Evolutionary conservation across 2,113 vertebrate genomes (phyloP).

Genomic region (Speoplatyrhinus poulsoni): DNA sequence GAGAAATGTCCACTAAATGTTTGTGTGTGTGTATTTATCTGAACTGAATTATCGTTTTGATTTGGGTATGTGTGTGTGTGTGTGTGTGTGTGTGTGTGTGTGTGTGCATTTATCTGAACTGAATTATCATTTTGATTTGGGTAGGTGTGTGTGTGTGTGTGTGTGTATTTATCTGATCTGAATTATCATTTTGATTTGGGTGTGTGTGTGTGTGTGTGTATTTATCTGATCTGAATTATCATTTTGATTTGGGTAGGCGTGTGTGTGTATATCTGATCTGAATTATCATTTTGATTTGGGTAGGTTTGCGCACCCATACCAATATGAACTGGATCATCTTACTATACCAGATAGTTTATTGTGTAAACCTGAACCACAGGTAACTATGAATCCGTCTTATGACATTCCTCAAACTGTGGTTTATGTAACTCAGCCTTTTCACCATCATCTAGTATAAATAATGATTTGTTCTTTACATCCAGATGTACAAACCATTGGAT

Average conservation of each 20-base stretch:
- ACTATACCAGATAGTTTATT: constrained; percentile 77
- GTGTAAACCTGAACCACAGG: constrained; percentile 85
- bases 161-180: no score
- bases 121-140: no score
- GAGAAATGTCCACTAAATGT: constrained; percentile 21
- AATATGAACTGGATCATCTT: constrained; percentile 90
- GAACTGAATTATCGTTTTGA: no score
- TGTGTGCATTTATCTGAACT: no score
- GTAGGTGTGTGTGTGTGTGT: no score
- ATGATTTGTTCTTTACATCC: constrained; percentile 17
- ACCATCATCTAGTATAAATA: constrained; percentile 2
- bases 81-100: no score
- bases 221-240: no score
- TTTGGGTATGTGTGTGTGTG: no score
- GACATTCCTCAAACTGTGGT: background rate
- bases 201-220: background rate
- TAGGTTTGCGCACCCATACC: constrained; percentile 96
- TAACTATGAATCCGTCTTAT: constrained; percentile 34
- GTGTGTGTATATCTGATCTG: no score
- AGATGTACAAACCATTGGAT: constrained; percentile 82
- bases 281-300: background rate
- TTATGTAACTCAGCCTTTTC: no score
- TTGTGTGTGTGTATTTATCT: background rate
- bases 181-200: background rate
- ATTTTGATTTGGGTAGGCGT: no score